A percentile compares a stretch with the other conserved stretches of the same genome.
Conservation (phyloP, 2,113 vertebrate species). For the Egretta garzetta region DNA sequence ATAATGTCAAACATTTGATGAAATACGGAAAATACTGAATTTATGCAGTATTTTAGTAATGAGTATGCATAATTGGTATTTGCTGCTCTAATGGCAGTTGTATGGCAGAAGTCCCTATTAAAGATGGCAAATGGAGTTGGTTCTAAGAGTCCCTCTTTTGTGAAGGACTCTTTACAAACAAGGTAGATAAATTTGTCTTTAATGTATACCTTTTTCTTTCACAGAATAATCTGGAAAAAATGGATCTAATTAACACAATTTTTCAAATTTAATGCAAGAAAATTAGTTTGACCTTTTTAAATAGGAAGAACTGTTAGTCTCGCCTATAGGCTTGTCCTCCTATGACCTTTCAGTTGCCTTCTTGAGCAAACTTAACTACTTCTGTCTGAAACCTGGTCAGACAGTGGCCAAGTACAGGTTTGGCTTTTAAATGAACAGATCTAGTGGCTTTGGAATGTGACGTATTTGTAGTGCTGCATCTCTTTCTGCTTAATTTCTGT, state of each 20-base stretch:
- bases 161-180: background rate
- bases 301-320: background rate
- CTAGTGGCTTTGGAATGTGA: background rate
- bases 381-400: background rate
- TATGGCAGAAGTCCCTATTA: background rate
- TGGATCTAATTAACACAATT: background rate
- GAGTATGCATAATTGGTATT: background rate
- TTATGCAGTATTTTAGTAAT: background rate
- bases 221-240: background rate
- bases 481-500: slow-evolving; percentile 9
- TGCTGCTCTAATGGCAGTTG: background rate
- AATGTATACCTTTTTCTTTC: background rate
- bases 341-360: background rate
- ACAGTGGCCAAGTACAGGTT: background rate
- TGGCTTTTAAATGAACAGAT: background rate
- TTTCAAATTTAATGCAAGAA: background rate
- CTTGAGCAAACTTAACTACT: background rate
- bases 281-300: background rate
- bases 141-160: background rate
- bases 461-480: background rate
- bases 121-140: background rate
- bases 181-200: background rate
- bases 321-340: background rate
- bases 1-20: background rate
- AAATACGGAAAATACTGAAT: background rate